Percentiles rank a stretch among this genome's conserved stretches.
Evolutionary conservation across 2,113 vertebrate species (phyloP).

Genomic region (Accipiter cooperii): DNA sequence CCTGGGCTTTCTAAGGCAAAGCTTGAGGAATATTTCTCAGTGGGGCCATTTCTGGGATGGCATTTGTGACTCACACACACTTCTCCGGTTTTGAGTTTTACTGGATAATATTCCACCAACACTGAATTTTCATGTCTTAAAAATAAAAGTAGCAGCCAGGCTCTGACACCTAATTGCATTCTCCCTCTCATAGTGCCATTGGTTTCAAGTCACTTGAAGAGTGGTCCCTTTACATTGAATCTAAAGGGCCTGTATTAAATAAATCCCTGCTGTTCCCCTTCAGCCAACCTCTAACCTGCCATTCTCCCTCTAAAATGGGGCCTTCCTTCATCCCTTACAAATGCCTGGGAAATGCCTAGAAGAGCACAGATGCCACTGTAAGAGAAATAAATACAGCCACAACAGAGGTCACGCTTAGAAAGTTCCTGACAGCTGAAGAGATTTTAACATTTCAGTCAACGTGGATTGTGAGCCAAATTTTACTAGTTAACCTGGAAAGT

Average conservation of each 20-base stretch:
- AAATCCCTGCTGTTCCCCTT: background rate
- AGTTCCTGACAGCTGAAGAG: background rate
- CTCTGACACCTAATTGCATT: background rate
- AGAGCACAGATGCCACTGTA: background rate
- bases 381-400: background rate
- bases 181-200: background rate
- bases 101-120: background rate
- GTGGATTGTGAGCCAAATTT: background rate
- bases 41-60: fast-evolving
- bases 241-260: background rate
- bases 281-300: background rate
- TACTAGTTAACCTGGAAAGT: background rate
- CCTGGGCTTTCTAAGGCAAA: background rate
- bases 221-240: background rate
- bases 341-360: background rate
- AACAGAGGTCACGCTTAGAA: background rate
- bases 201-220: background rate
- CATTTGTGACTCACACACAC: background rate
- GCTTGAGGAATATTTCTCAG: background rate
- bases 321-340: background rate
- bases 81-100: background rate
- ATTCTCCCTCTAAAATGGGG: background rate
- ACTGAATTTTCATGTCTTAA: background rate
- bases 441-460: background rate
- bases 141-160: background rate